phyloP scores from a whole-genome alignment of 2,888 invertebrate genomes.

The Opisthograptis luteolata region DNA sequence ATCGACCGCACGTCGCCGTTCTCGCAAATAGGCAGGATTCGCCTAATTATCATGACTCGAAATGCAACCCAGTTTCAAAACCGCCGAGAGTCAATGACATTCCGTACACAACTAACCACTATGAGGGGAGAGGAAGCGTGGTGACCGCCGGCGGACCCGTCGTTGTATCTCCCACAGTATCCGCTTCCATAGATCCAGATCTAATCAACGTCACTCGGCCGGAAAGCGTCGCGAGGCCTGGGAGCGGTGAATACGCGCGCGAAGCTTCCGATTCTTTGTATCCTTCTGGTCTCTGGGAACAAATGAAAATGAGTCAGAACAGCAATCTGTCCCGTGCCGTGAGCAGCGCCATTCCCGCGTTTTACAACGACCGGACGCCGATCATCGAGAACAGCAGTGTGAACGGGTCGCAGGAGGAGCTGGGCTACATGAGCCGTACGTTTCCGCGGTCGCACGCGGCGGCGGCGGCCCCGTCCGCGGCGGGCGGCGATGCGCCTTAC shows the following conservation, averaged over 20 bases:
- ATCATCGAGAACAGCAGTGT: slow-evolving; percentile 87
- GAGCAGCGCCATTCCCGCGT: slow-evolving; percentile 83
- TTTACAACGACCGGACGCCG: slow-evolving; percentile 90
- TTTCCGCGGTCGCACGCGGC: slow-evolving; percentile 83
- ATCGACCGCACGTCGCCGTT: slow-evolving; percentile 83
- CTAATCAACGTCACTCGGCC: slow-evolving; percentile 92
- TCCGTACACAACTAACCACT: slow-evolving; percentile 87
- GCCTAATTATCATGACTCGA: slow-evolving; percentile 65
- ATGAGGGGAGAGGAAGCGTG: slow-evolving; percentile 87
- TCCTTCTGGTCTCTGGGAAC: slow-evolving; percentile 92
- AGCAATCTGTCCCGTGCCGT: slow-evolving; percentile 84
- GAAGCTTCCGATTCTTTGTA: slow-evolving; percentile 90
- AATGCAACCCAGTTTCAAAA: slow-evolving; percentile 88
- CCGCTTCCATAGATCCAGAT: slow-evolving; percentile 92
- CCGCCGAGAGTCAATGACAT: slow-evolving; percentile 88
- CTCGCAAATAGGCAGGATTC: slow-evolving; percentile 81
- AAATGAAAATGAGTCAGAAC: slow-evolving; percentile 78
- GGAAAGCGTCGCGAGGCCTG: slow-evolving; percentile 84
- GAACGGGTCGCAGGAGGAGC: slow-evolving; percentile 84
- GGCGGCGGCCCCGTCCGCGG: slow-evolving; percentile 59
- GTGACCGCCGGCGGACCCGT: slow-evolving; percentile 86
- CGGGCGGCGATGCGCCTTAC: slow-evolving; percentile 85
- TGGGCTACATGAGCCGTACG: slow-evolving; percentile 85
- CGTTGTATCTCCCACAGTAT: slow-evolving; percentile 90
- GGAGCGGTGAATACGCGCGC: slow-evolving; percentile 91